phyloP scores from a whole-genome alignment of 2,888 invertebrate species.

The Linnaemya vulpina region DNA sequence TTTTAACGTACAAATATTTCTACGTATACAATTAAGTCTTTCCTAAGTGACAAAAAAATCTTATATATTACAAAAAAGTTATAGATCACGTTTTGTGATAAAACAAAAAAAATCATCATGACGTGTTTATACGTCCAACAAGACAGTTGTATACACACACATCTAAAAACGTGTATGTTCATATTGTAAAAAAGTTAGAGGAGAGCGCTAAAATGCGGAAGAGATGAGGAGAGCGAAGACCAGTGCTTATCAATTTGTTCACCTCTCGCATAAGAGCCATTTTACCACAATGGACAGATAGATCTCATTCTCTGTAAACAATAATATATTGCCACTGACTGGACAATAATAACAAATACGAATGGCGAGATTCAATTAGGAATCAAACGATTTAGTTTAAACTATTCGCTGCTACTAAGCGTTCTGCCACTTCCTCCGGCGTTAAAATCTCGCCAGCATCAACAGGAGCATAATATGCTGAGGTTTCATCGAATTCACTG shows the following conservation, averaged over 20 bases:
- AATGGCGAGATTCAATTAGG: constrained; percentile 1
- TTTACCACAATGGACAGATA: not conserved
- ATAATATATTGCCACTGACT: not conserved
- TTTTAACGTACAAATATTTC: constrained; percentile 15
- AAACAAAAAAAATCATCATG: not conserved
- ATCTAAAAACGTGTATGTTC: not conserved
- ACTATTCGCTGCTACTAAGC: constrained; percentile 79
- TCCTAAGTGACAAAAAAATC: not conserved
- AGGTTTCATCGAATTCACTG: constrained; percentile 94
- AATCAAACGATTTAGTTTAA: constrained; percentile 69
- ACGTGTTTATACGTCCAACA: not conserved
- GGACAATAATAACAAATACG: constrained; percentile 23
- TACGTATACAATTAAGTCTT: not conserved
- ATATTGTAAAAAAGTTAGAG: not conserved
- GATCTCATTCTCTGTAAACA: constrained; percentile 20
- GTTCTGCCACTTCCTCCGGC: constrained; percentile 82
- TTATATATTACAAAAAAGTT: not conserved
- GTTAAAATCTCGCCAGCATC: constrained; percentile 89
- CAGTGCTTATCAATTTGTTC: not conserved
- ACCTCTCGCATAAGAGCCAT: not conserved
- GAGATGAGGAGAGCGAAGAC: not conserved
- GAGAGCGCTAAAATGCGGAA: not conserved
- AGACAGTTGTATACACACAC: not conserved
- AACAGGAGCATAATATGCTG: constrained; percentile 93
- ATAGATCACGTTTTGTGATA: constrained; percentile 1